Conservation (phyloP, 2,888 invertebrate genomes). For the Yponomeuta malinellus region DNA sequence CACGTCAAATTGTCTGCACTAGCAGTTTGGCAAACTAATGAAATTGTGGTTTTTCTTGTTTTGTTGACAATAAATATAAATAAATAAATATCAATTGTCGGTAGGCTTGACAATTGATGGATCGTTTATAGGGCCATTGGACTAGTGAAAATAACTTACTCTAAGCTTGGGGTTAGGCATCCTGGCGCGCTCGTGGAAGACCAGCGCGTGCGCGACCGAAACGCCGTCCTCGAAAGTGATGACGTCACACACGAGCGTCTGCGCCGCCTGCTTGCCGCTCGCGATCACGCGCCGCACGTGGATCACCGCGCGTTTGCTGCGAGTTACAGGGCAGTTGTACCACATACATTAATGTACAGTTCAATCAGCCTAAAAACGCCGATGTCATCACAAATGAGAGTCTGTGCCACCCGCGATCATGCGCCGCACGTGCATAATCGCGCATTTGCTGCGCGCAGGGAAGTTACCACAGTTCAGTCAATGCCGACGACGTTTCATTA, state of each 20-base stretch:
- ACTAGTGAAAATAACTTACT: constrained; percentile 26
- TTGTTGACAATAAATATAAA: too few relatives aligned
- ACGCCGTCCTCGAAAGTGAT: constrained; percentile 55
- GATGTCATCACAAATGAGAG: too few relatives aligned
- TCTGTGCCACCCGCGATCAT: too few relatives aligned
- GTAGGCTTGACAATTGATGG: too few relatives aligned
- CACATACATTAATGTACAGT: background rate
- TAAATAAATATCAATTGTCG: too few relatives aligned
- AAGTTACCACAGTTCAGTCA: too few relatives aligned
- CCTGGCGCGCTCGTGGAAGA: constrained; percentile 58
- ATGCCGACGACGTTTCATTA: too few relatives aligned
- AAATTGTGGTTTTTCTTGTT: too few relatives aligned
- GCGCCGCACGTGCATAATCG: constrained; percentile 42
- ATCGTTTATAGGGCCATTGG: too few relatives aligned
- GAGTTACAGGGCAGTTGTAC: constrained; percentile 15
- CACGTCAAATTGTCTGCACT: too few relatives aligned
- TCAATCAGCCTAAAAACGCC: too few relatives aligned
- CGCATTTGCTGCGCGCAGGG: constrained; percentile 48
- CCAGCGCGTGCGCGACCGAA: constrained; percentile 56
- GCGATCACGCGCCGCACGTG: constrained; percentile 40
- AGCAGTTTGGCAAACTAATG: too few relatives aligned
- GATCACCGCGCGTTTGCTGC: constrained; percentile 60
- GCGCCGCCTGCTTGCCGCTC: constrained; percentile 29
- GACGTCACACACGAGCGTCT: constrained; percentile 50
- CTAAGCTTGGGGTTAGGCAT: constrained; percentile 39